phyloP scores from a whole-genome alignment of 2,797 vertebrate species.

The Anisognathus igniventris region DNA sequence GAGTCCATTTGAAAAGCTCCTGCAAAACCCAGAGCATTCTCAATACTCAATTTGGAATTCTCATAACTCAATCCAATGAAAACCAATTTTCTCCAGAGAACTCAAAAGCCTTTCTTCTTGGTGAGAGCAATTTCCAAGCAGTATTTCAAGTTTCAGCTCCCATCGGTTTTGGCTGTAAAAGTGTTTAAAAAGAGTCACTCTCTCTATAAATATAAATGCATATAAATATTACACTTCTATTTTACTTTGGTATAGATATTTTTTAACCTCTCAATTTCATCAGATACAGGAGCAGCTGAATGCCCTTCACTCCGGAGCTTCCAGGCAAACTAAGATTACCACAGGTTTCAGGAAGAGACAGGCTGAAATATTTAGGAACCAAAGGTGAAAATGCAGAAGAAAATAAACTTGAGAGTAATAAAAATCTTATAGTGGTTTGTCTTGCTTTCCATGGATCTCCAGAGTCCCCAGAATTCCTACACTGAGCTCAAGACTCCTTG shows the following conservation, averaged over 20 bases:
- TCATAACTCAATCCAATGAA: constrained; percentile 13
- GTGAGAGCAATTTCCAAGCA: background rate
- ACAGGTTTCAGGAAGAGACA: background rate
- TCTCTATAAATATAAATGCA: background rate
- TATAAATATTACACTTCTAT: background rate
- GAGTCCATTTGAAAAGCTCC: background rate
- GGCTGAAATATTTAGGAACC: background rate
- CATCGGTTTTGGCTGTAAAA: background rate
- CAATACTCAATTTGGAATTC: background rate
- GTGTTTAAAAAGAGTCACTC: background rate
- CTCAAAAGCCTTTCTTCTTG: background rate
- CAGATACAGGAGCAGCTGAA: background rate
- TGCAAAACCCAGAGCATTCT: background rate
- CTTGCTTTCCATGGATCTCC: background rate
- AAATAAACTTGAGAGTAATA: background rate
- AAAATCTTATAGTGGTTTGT: background rate
- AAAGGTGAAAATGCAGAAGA: background rate
- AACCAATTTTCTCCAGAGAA: constrained; percentile 15
- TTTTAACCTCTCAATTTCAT: background rate
- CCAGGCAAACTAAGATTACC: background rate
- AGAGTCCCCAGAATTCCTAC: background rate
- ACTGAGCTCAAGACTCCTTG: background rate
- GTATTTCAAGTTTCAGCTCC: background rate
- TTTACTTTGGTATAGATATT: background rate
- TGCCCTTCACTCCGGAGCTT: background rate